Conservation (phyloP, 2,888 invertebrate genomes). For the Frankliniella intonsa region DNA sequence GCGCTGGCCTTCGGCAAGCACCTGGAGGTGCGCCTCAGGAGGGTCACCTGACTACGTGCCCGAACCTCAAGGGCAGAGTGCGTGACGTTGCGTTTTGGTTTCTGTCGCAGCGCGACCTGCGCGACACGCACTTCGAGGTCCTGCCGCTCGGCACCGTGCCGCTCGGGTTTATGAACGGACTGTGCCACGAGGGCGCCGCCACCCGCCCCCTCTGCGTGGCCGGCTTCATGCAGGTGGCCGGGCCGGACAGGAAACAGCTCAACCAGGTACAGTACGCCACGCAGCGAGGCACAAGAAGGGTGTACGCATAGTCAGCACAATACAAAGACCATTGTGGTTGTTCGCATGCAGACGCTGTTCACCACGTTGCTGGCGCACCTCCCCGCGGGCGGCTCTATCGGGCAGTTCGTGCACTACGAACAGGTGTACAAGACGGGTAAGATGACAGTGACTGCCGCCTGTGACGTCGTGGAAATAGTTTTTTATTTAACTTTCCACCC, state of each 20-base stretch:
- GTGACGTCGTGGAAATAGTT: too few species aligned
- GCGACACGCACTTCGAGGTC: conserved; percentile 38
- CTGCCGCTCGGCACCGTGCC: conserved; percentile 44
- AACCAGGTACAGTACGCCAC: conserved; percentile 36
- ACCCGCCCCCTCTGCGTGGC: neutral
- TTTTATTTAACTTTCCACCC: too few species aligned
- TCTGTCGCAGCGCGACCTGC: neutral
- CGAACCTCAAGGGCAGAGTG: neutral
- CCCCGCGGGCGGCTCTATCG: conserved; percentile 54
- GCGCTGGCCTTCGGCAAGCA: neutral
- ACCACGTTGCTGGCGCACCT: conserved; percentile 53
- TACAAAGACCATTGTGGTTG: too few species aligned
- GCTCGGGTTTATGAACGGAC: conserved; percentile 41
- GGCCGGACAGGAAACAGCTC: conserved; percentile 43
- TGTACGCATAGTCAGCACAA: too few species aligned
- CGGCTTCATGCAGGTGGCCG: conserved; percentile 40
- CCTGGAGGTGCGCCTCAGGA: neutral
- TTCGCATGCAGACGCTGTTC: conserved; percentile 49
- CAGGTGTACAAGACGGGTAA: conserved; percentile 46
- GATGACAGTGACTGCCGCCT: too few species aligned
- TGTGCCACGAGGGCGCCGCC: conserved; percentile 43
- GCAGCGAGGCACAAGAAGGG: too few species aligned
- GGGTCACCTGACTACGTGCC: neutral
- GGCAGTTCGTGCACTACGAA: conserved; percentile 55
- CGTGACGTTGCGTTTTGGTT: too few species aligned